A percentile compares a stretch with the other conserved stretches of the same genome.
phyloP scores from a whole-genome alignment of 2,888 invertebrate genomes.

The Limnephilus lunatus region DNA sequence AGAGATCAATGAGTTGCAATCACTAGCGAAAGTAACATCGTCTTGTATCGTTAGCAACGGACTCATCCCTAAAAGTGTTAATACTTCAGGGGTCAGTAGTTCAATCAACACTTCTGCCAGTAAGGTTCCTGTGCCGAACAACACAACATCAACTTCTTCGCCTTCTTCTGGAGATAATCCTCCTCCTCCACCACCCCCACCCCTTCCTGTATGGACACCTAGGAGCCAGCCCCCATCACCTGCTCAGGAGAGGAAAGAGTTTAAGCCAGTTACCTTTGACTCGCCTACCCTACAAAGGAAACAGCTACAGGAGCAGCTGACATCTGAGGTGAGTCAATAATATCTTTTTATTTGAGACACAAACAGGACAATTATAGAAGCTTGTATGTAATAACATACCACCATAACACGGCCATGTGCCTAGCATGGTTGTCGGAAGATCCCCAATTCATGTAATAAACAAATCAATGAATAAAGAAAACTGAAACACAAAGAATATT shows the following conservation, averaged over 20 bases:
- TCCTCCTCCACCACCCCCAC: slow-evolving; percentile 77
- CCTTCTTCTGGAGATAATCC: slow-evolving; percentile 74
- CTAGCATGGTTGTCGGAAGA: no score
- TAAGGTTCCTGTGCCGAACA: background rate
- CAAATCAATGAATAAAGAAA: no score
- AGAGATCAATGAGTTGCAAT: slow-evolving; percentile 13
- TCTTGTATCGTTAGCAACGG: slow-evolving; percentile 37
- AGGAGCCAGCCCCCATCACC: slow-evolving; percentile 85
- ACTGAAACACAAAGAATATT: no score
- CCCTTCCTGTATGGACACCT: slow-evolving; percentile 88
- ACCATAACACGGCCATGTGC: no score
- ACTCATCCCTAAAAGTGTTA: background rate
- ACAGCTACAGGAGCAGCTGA: slow-evolving; percentile 69
- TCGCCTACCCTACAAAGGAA: slow-evolving; percentile 81
- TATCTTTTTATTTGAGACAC: no score
- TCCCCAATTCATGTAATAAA: no score
- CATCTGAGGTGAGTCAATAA: slow-evolving; percentile 69
- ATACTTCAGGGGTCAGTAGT: slow-evolving; percentile 17
- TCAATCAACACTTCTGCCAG: background rate
- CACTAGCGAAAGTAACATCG: slow-evolving; percentile 5
- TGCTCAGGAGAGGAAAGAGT: slow-evolving; percentile 84
- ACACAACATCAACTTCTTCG: slow-evolving; percentile 2
- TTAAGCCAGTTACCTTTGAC: slow-evolving; percentile 87
- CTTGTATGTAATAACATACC: no score
- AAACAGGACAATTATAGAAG: no score